Conservation (phyloP, 2,797 vertebrate genomes). For the Mormyrus proboscirostris region DNA sequence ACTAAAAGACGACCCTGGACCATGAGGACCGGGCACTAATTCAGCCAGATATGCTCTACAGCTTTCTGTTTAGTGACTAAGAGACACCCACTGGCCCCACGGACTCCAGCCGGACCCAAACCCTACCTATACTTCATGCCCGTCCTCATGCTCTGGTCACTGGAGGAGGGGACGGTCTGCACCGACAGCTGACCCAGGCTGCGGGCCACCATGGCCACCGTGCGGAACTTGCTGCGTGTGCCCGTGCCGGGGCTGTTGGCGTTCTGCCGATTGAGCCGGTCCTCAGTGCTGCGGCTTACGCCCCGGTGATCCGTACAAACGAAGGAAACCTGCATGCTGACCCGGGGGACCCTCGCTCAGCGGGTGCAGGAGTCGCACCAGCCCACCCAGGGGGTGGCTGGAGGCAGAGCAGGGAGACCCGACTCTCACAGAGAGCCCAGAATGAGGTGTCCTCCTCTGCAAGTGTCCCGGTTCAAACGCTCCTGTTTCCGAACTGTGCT, state of each 20-base stretch:
- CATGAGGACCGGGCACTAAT: background rate
- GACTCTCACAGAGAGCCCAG: background rate
- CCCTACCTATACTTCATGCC: constrained; percentile 97
- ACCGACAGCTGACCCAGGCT: constrained; percentile 88
- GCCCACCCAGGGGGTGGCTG: constrained; percentile 15
- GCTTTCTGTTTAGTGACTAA: background rate
- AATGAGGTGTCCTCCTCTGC: background rate
- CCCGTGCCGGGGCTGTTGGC: constrained; percentile 83
- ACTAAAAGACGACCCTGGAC: background rate
- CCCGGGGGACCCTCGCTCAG: background rate
- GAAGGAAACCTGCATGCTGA: constrained; percentile 89
- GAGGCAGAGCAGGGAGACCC: background rate
- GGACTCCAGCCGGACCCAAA: background rate
- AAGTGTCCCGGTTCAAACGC: background rate
- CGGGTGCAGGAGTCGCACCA: background rate
- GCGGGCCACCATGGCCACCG: constrained; percentile 90
- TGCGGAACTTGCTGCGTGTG: constrained; percentile 80
- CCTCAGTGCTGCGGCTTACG: constrained; percentile 81
- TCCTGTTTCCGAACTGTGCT: background rate
- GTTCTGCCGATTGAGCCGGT: constrained; percentile 79
- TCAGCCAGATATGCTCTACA: background rate
- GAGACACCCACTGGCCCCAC: background rate
- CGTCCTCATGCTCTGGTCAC: constrained; percentile 75
- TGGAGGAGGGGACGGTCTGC: constrained; percentile 71
- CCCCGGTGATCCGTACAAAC: constrained; percentile 90